Percentiles rank a stretch among this genome's conserved stretches.
These are phyloP conservation scores for Clarias fuscus DNA, from an alignment of 2,797 vertebrate genomes.

Conservation along the genomic window DNA sequence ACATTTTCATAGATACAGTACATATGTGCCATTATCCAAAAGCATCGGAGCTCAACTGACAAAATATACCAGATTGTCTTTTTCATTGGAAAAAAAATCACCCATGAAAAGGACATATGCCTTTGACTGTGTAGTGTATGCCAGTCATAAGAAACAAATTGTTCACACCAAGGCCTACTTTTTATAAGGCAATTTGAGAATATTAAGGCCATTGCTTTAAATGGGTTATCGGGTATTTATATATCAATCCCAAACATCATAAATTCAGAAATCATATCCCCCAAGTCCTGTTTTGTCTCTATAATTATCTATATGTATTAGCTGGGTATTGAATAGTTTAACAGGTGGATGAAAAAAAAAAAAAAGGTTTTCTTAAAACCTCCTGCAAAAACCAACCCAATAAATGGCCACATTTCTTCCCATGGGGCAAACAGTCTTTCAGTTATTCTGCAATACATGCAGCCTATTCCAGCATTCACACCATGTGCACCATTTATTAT, in stretches of 20 bases:
- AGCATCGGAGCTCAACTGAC: not conserved
- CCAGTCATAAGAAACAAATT: not conserved
- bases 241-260: not conserved
- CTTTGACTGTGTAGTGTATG: not conserved
- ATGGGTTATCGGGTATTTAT: not conserved
- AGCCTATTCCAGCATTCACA: not conserved
- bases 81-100: not conserved
- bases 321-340: not conserved
- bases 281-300: not conserved
- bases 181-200: not conserved
- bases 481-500: not conserved
- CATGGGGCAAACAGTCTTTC: not conserved
- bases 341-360: not conserved
- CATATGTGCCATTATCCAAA: not conserved
- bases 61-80: not conserved
- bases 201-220: not conserved
- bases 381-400: not conserved
- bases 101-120: not conserved
- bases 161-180: not conserved
- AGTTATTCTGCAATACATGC: not conserved
- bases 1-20: not conserved
- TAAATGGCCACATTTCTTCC: not conserved
- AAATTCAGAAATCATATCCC: not conserved
- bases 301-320: slow-evolving; percentile 2
- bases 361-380: not conserved